Percentiles rank a stretch among this genome's conserved stretches.
phyloP scores from a whole-genome alignment of 1,140 invertebrate species.

The Cherax quadricarinatus region DNA sequence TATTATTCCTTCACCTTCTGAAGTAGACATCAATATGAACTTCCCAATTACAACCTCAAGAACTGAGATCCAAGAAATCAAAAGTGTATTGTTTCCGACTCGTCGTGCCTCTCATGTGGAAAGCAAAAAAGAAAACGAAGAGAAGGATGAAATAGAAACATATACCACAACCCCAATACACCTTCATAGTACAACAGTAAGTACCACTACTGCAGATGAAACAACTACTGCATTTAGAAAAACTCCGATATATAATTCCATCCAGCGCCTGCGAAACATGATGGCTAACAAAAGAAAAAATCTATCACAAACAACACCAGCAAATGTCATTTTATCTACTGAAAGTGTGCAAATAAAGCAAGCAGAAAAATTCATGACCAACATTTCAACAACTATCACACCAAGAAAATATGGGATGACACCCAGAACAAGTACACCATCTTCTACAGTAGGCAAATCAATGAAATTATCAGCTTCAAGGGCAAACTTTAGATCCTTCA shows the following conservation, averaged over 20 bases:
- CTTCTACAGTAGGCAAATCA: background rate
- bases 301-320: background rate
- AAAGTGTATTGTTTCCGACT: background rate
- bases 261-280: slow-evolving; percentile 39
- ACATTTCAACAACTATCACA: slow-evolving; percentile 2
- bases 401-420: background rate
- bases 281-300: slow-evolving; percentile 29
- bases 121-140: slow-evolving; percentile 8
- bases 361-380: background rate
- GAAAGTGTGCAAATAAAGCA: background rate
- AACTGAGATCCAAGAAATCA: background rate
- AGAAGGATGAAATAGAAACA: background rate
- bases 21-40: background rate
- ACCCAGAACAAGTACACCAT: background rate
- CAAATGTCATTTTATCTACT: background rate
- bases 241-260: slow-evolving; percentile 24
- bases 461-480: background rate
- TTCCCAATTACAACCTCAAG: background rate
- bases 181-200: background rate
- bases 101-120: background rate
- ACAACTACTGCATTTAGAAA: background rate
- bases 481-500: background rate
- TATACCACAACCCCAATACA: background rate
- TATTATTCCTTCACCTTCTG: background rate
- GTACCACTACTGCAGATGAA: background rate